Conservation (phyloP, 2,113 vertebrate species). For the Stegostoma tigrinum region DNA sequence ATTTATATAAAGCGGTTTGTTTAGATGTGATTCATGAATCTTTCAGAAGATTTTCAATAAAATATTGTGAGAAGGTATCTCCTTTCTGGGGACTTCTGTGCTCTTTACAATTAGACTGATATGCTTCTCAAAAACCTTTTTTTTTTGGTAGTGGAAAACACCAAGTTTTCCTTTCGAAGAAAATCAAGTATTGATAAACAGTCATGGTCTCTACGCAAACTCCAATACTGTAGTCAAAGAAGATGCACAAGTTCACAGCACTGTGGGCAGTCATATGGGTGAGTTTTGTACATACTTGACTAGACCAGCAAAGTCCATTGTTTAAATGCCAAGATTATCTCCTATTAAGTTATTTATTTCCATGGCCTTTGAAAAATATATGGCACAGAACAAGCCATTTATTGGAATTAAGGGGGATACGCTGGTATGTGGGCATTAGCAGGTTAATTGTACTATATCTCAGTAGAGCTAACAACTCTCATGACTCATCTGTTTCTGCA, state of each 20-base stretch:
- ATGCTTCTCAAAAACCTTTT: background rate
- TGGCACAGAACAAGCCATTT: background rate
- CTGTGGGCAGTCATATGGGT: slow-evolving; percentile 53
- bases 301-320: background rate
- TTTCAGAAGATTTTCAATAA: background rate
- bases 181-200: slow-evolving; percentile 9
- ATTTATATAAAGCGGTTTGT: background rate
- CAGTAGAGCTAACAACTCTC: background rate
- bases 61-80: background rate
- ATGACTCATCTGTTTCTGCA: background rate
- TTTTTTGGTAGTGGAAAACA: slow-evolving; percentile 26
- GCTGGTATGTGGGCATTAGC: background rate
- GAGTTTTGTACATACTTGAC: background rate
- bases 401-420: background rate
- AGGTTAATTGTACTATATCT: background rate
- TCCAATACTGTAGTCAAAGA: slow-evolving; percentile 38
- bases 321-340: background rate
- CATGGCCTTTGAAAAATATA: background rate
- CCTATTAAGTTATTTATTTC: background rate
- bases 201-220: background rate
- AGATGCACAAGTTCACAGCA: slow-evolving; percentile 59
- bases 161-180: slow-evolving; percentile 30
- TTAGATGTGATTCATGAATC: background rate
- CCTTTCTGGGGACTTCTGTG: background rate
- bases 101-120: background rate